Percentiles rank a stretch among this genome's conserved stretches.
phyloP scores from a whole-genome alignment of 2,888 invertebrate genomes.

The Caenorhabditis afra region DNA sequence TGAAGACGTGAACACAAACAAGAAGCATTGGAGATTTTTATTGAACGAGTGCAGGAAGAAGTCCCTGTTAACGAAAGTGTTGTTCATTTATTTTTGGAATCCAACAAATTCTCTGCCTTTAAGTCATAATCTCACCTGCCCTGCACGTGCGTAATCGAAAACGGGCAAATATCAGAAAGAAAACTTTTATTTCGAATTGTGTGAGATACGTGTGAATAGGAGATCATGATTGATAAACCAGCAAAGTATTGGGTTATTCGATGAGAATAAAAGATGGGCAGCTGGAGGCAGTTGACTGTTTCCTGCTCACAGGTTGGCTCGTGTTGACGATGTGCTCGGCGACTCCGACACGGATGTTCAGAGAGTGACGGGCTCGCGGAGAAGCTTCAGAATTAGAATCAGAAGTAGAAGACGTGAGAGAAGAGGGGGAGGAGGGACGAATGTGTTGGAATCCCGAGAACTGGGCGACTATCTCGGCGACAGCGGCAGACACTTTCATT shows the following conservation, averaged over 20 bases:
- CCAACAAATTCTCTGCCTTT: too few species aligned
- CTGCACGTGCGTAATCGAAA: too few species aligned
- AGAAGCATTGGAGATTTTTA: too few species aligned
- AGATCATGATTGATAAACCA: too few species aligned
- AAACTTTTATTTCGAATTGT: too few species aligned
- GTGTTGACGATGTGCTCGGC: neutral
- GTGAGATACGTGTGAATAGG: too few species aligned
- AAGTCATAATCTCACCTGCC: too few species aligned
- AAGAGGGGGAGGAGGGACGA: constrained; percentile 9
- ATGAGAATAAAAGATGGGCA: constrained; percentile 1
- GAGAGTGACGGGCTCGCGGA: constrained; percentile 4
- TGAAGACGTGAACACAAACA: too few species aligned
- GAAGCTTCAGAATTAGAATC: constrained; percentile 16
- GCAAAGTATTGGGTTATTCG: neutral
- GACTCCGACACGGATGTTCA: constrained; percentile 38
- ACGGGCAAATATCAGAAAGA: too few species aligned
- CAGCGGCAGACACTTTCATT: constrained; percentile 34
- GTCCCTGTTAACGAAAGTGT: too few species aligned
- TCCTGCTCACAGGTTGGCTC: constrained; percentile 9
- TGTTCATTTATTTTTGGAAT: too few species aligned
- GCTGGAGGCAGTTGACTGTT: constrained; percentile 23
- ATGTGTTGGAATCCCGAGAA: constrained; percentile 45
- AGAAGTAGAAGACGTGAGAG: constrained; percentile 9
- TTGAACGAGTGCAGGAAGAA: too few species aligned
- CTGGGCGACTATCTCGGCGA: constrained; percentile 43